Percentiles rank a stretch among this genome's conserved stretches.
Conservation (phyloP, 2,797 vertebrate genomes). For the Astyanax mexicanus region DNA sequence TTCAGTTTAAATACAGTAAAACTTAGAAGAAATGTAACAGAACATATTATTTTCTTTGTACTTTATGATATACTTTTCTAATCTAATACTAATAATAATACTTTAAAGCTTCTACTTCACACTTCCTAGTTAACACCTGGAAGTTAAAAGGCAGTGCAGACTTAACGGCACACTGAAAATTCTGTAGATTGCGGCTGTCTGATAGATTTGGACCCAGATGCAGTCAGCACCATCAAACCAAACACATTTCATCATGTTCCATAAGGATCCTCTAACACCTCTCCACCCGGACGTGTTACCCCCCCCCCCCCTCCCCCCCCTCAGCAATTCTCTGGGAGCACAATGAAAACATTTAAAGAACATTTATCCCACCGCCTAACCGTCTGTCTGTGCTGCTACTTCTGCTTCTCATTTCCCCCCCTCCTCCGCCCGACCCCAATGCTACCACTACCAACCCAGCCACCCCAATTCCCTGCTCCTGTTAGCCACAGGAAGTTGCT, state of each 20-base stretch:
- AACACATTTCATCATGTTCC: conserved; percentile 45
- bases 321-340: conserved; percentile 37
- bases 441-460: neutral
- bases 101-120: no score
- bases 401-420: conserved; percentile 60
- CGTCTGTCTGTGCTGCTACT: conserved; percentile 45
- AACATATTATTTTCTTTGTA: no score
- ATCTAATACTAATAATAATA: no score
- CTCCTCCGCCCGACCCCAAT: conserved; percentile 23
- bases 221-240: conserved; percentile 22
- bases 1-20: no score
- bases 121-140: no score
- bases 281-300: conserved; percentile 44
- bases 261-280: conserved; percentile 43
- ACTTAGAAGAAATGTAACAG: no score
- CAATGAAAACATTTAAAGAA: conserved; percentile 43
- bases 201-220: conserved; percentile 31
- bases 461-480: conserved; percentile 73
- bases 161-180: conserved; percentile 37
- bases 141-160: neutral
- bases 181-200: conserved; percentile 13
- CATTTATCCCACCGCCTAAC: conserved; percentile 49
- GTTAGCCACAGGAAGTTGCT: conserved; percentile 90
- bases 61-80: no score
- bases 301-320: no score